Evolutionary conservation across 2,113 vertebrate species (phyloP).

Genomic region (Myotis lucifugus): DNA sequence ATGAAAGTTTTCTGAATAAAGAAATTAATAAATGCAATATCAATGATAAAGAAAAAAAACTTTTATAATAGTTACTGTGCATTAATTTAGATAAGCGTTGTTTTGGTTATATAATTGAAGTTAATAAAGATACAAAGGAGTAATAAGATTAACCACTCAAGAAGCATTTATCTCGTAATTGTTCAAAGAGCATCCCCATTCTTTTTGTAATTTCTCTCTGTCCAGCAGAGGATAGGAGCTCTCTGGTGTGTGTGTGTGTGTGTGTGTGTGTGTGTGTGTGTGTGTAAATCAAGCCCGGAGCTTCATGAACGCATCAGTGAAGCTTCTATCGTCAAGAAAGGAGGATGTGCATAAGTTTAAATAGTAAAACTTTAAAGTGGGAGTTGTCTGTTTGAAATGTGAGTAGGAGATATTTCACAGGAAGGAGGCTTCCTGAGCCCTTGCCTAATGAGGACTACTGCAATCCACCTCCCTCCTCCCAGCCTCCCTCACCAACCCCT

Average conservation of each 20-base stretch:
- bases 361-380: not conserved
- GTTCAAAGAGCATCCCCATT: not conserved
- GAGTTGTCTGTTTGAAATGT: not conserved
- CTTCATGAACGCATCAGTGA: not conserved
- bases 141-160: not conserved
- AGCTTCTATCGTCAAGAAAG: not conserved
- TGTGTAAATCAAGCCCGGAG: not conserved
- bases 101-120: not conserved
- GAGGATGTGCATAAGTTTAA: not conserved
- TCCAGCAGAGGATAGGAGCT: not conserved
- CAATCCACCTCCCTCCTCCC: not conserved
- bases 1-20: not conserved
- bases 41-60: too few species aligned
- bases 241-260: not conserved
- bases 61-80: not conserved
- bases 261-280: not conserved
- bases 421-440: not conserved
- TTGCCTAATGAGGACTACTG: not conserved
- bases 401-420: not conserved
- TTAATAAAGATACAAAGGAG: not conserved
- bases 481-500: not conserved
- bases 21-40: too few species aligned
- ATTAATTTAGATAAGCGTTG: not conserved
- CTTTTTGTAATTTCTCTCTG: conserved; percentile 7
- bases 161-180: not conserved